Percentiles rank a stretch among this genome's conserved stretches.
Conservation (phyloP, 2,113 vertebrate species). For the Alectura lathami region DNA sequence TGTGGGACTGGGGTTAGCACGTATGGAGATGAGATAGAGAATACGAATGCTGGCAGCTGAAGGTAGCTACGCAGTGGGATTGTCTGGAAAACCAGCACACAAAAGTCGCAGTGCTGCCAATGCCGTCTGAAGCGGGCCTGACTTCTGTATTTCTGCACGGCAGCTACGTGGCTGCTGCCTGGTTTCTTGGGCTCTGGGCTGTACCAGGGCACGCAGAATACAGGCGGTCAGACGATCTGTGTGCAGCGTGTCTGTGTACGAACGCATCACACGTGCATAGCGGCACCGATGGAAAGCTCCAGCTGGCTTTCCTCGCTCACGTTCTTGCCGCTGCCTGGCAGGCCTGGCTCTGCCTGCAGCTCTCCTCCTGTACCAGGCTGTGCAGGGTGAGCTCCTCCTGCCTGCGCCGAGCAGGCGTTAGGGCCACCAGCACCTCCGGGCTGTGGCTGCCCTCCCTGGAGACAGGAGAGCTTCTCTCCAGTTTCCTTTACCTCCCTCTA, state of each 20-base stretch:
- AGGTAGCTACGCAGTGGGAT: not conserved
- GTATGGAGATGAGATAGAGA: not conserved
- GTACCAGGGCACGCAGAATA: not conserved
- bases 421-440: rapidly evolving
- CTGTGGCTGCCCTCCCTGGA: no score
- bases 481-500: not conserved
- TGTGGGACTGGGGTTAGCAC: not conserved
- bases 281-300: not conserved
- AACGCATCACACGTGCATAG: rapidly evolving
- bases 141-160: not conserved
- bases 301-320: rapidly evolving
- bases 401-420: not conserved
- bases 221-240: rapidly evolving
- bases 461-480: not conserved
- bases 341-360: no score
- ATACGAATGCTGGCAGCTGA: not conserved
- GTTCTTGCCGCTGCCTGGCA: rapidly evolving
- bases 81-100: not conserved
- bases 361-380: rapidly evolving
- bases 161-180: rapidly evolving
- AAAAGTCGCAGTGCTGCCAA: rapidly evolving
- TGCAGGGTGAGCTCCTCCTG: not conserved
- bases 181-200: not conserved
- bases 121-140: not conserved
- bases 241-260: rapidly evolving